These are phyloP conservation scores for Watersipora subatra DNA, from an alignment of 1,140 invertebrate genomes.

Conservation along the genomic window DNA sequence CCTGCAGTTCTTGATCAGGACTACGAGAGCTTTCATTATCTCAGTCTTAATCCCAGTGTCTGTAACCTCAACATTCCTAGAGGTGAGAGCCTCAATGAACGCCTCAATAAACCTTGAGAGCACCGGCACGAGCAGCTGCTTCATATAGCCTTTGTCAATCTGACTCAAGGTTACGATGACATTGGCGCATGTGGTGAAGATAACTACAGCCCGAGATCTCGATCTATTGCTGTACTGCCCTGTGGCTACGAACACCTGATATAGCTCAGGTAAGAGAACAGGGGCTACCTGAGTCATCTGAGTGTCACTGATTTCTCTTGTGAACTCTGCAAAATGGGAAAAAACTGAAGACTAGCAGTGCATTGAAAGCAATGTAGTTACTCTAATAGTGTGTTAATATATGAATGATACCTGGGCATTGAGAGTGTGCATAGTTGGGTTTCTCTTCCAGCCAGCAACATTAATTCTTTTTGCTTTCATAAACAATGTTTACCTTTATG, in stretches of 20 bases:
- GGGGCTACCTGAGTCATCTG: conserved; percentile 59
- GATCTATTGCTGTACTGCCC: conserved; percentile 49
- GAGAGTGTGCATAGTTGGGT: too few relatives aligned
- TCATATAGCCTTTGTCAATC: conserved; percentile 47
- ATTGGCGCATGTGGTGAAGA: conserved; percentile 50
- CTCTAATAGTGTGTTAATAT: too few relatives aligned
- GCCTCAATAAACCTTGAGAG: conserved; percentile 58
- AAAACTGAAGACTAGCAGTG: neutral
- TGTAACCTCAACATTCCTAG: conserved; percentile 47
- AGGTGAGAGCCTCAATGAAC: conserved; percentile 50
- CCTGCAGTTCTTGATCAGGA: conserved; percentile 51
- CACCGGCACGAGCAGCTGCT: conserved; percentile 51
- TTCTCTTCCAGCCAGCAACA: too few relatives aligned
- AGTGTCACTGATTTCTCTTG: conserved; percentile 53
- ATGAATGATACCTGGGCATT: too few relatives aligned
- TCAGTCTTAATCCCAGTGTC: conserved; percentile 59
- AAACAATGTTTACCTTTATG: too few relatives aligned
- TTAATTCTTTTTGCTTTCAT: too few relatives aligned
- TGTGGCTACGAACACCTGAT: conserved; percentile 58
- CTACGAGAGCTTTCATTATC: conserved; percentile 54
- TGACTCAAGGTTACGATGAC: conserved; percentile 48
- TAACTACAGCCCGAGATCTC: conserved; percentile 52
- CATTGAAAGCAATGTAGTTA: too few relatives aligned
- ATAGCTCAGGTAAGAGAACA: conserved; percentile 61
- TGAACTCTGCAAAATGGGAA: conserved; percentile 48